These are phyloP conservation scores for Ciconia nigra DNA, from an alignment of 2,797 vertebrate genomes.

Conservation along the genomic window DNA sequence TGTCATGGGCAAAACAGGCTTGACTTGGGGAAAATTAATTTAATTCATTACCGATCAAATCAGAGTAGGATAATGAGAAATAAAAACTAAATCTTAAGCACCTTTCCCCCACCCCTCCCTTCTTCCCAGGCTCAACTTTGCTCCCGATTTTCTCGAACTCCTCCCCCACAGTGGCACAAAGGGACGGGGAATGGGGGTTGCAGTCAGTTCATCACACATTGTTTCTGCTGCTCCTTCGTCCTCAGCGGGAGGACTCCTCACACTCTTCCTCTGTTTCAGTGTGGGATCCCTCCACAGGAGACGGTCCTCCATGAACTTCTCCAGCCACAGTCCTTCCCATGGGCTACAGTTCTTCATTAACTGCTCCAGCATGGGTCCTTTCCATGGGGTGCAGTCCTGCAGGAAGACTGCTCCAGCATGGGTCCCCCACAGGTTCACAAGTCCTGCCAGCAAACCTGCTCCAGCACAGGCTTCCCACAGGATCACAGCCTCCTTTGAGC, in stretches of 20 bases:
- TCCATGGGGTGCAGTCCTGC: background rate
- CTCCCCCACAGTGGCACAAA: accelerated
- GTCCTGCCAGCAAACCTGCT: background rate
- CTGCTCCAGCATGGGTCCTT: background rate
- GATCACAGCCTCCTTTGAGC: background rate
- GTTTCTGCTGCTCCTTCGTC: background rate
- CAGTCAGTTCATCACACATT: accelerated
- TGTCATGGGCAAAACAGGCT: background rate
- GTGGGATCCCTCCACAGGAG: background rate
- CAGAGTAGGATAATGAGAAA: background rate
- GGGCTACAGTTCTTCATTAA: background rate
- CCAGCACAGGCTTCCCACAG: accelerated
- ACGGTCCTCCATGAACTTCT: background rate
- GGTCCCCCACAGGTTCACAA: too few species aligned
- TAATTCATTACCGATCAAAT: background rate
- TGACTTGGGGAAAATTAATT: background rate
- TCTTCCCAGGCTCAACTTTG: background rate
- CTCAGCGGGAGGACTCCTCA: background rate
- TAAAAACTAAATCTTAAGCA: background rate
- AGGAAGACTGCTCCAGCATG: background rate
- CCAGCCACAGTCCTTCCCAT: background rate
- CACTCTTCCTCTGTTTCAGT: background rate
- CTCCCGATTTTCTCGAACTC: background rate
- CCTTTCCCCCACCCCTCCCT: background rate
- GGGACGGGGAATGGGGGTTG: background rate